phyloP scores from a whole-genome alignment of 2,888 invertebrate genomes.

The Watsonalla cultraria region DNA sequence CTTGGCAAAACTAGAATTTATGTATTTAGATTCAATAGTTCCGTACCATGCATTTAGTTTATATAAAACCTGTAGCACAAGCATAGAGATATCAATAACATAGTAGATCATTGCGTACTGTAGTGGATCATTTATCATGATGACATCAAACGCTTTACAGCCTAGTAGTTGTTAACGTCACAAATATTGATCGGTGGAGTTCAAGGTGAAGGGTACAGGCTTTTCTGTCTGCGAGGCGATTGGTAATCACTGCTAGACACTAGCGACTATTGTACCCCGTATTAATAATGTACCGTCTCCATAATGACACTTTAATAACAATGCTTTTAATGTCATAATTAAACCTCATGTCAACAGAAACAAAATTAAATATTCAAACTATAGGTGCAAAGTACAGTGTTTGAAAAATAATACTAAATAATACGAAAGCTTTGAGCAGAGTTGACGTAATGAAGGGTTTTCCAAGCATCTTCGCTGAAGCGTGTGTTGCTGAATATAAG shows the following conservation, averaged over 20 bases:
- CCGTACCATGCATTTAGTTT: neutral
- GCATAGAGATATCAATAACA: slow-evolving; percentile 22
- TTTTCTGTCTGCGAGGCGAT: slow-evolving; percentile 33
- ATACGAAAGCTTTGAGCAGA: slow-evolving; percentile 29
- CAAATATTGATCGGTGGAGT: slow-evolving; percentile 57
- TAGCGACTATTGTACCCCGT: slow-evolving; percentile 25
- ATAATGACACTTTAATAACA: slow-evolving; percentile 30
- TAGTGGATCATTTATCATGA: slow-evolving; percentile 46
- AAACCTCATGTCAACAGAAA: too few relatives aligned
- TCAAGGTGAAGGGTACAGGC: slow-evolving; percentile 58
- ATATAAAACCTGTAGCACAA: slow-evolving; percentile 11
- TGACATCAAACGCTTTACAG: slow-evolving; percentile 17
- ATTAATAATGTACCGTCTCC: slow-evolving; percentile 34
- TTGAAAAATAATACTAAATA: slow-evolving; percentile 21
- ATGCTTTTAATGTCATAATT: slow-evolving; percentile 1
- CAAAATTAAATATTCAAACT: too few relatives aligned
- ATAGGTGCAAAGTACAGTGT: too few relatives aligned
- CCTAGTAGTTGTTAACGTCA: slow-evolving; percentile 30
- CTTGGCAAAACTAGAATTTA: slow-evolving; percentile 1
- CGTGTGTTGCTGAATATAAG: slow-evolving; percentile 17
- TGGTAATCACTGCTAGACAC: slow-evolving; percentile 25
- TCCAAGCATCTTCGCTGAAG: slow-evolving; percentile 23
- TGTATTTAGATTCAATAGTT: slow-evolving; percentile 4
- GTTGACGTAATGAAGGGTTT: slow-evolving; percentile 22
- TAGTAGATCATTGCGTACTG: slow-evolving; percentile 11